Percentiles rank a stretch among this genome's conserved stretches.
Conservation (phyloP, 2,797 vertebrate genomes). For the Adrianichthys oophorus region DNA sequence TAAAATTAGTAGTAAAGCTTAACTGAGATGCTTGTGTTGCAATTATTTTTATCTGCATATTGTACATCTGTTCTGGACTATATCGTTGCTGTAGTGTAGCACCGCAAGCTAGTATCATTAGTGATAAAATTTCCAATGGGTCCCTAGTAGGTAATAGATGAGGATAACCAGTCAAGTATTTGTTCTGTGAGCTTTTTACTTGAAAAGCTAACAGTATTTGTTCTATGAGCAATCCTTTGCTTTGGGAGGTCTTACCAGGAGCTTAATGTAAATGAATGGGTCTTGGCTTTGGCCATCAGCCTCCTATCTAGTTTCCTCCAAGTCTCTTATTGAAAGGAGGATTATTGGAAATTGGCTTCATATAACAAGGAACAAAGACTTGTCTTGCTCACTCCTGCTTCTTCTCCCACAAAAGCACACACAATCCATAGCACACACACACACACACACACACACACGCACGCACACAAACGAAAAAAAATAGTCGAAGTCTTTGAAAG, state of each 20-base stretch:
- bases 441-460: conserved; percentile 5
- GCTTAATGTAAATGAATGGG: conserved; percentile 50
- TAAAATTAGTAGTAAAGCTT: too few relatives aligned
- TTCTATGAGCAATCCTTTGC: conserved; percentile 43
- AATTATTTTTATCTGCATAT: not conserved
- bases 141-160: conserved; percentile 11
- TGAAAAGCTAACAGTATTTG: conserved; percentile 43
- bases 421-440: conserved; percentile 1
- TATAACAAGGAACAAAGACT: conserved; percentile 51
- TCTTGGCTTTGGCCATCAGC: conserved; percentile 49
- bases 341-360: conserved; percentile 66
- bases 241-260: conserved; percentile 38
- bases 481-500: conserved; percentile 21
- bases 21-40: too few relatives aligned
- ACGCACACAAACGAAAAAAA: too few relatives aligned
- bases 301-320: conserved; percentile 40
- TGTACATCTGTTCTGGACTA: not conserved
- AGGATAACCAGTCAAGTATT: conserved; percentile 10
- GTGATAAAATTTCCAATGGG: not conserved
- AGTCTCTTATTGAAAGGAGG: conserved; percentile 56
- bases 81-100: not conserved
- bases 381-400: conserved; percentile 3
- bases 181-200: conserved; percentile 31
- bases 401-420: not conserved
- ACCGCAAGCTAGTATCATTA: not conserved